These are phyloP conservation scores for Taenioides sp. DNA, from an alignment of 2,797 vertebrate species.

Conservation along the genomic window DNA sequence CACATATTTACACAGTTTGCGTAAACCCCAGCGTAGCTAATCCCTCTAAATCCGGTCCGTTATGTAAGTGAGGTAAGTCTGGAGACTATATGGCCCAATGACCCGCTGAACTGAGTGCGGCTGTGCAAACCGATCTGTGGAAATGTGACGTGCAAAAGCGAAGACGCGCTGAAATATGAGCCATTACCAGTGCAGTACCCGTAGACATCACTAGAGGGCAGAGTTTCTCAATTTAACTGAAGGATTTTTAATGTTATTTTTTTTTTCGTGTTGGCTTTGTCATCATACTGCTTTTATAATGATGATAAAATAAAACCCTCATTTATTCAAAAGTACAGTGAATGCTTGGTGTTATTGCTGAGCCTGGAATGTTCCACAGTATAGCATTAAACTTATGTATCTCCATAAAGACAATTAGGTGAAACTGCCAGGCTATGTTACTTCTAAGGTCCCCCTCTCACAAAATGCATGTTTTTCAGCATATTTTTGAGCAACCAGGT, in stretches of 20 bases:
- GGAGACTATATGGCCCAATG: conserved; percentile 3
- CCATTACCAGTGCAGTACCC: neutral
- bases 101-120: neutral
- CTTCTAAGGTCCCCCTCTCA: too few relatives aligned
- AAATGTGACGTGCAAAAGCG: neutral
- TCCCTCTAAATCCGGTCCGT: neutral
- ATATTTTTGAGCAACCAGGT: too few relatives aligned
- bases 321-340: too few relatives aligned
- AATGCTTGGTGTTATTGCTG: too few relatives aligned
- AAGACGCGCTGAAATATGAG: neutral
- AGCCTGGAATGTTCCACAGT: too few relatives aligned
- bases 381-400: too few relatives aligned
- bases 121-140: neutral
- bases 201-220: conserved; percentile 52
- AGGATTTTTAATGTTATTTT: neutral
- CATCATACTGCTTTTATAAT: neutral
- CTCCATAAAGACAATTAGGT: too few relatives aligned
- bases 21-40: neutral
- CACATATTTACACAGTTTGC: too few relatives aligned
- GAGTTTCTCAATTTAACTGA: conserved; percentile 27
- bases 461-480: too few relatives aligned
- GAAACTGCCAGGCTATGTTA: too few relatives aligned
- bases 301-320: neutral
- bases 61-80: neutral
- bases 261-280: neutral